These are phyloP conservation scores for Agriopis marginaria DNA, from an alignment of 2,888 invertebrate genomes.

Conservation along the genomic window DNA sequence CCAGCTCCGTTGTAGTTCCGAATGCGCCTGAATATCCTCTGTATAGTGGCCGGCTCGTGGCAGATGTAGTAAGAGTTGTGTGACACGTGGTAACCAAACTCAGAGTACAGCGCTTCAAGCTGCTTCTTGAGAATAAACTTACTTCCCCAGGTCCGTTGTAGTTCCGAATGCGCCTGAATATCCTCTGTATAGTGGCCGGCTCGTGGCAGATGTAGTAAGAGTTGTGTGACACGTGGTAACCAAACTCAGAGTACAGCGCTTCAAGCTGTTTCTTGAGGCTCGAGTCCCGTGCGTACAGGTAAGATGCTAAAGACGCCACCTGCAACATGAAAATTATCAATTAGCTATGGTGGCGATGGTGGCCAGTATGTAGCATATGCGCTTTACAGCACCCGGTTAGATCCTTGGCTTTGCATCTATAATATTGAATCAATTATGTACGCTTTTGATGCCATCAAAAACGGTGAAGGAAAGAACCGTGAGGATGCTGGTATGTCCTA, in stretches of 20 bases:
- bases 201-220: conserved; percentile 97
- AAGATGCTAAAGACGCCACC: conserved; percentile 80
- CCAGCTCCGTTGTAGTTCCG: conserved; percentile 89
- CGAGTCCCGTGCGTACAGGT: conserved; percentile 87
- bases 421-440: too few species aligned
- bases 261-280: conserved; percentile 88
- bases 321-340: conserved; percentile 39
- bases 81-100: conserved; percentile 96
- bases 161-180: conserved; percentile 94
- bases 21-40: conserved; percentile 92
- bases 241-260: conserved; percentile 93
- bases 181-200: conserved; percentile 87
- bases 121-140: conserved; percentile 80
- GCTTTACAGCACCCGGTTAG: too few species aligned
- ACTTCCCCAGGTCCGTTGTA: conserved; percentile 88
- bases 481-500: too few species aligned
- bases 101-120: conserved; percentile 91
- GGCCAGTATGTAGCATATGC: too few species aligned
- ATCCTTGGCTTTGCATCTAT: too few species aligned
- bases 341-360: too few species aligned
- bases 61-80: conserved; percentile 96
- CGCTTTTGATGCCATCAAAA: too few species aligned
- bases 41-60: conserved; percentile 89
- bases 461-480: too few species aligned
- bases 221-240: conserved; percentile 94